These are phyloP conservation scores for Dysdera silvatica DNA, from an alignment of 1,140 invertebrate species.

Conservation along the genomic window DNA sequence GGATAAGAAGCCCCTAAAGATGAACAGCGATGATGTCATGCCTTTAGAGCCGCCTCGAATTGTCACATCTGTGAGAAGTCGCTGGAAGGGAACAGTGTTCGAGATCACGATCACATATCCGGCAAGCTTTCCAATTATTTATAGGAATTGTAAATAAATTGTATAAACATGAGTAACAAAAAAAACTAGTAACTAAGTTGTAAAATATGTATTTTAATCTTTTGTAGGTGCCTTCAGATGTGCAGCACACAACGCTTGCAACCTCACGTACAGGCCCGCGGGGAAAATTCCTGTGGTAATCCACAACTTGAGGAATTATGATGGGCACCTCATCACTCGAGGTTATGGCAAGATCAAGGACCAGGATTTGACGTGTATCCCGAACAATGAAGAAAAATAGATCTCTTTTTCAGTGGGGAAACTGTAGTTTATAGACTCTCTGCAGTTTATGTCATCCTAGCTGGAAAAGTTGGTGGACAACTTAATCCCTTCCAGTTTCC, in stretches of 20 bases:
- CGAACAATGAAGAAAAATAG: constrained; percentile 9
- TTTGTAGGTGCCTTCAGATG: too few relatives aligned
- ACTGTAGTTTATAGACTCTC: too few relatives aligned
- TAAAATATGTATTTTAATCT: too few relatives aligned
- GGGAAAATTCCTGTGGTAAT: constrained; percentile 1
- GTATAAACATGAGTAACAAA: too few relatives aligned
- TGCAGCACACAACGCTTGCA: not conserved
- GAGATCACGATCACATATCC: not conserved
- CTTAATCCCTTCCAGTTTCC: not conserved
- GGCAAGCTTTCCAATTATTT: not conserved
- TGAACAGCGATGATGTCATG: not conserved
- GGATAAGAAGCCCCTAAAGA: not conserved
- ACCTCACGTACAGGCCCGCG: not conserved
- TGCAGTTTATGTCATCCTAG: not conserved
- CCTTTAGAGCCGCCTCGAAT: not conserved
- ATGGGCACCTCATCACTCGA: not conserved
- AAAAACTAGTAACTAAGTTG: too few relatives aligned
- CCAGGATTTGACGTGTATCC: not conserved
- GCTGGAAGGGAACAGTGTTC: not conserved
- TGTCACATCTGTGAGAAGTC: not conserved
- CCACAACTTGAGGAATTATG: constrained; percentile 7
- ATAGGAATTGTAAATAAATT: too few relatives aligned
- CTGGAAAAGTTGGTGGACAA: not conserved
- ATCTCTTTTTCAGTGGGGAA: not conserved
- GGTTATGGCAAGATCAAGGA: not conserved